Evolutionary conservation across 2,888 invertebrate species (phyloP), one percentile per base, ranked within the genome.

Genomic region (Sepioteuthis lessoniana): DNA sequence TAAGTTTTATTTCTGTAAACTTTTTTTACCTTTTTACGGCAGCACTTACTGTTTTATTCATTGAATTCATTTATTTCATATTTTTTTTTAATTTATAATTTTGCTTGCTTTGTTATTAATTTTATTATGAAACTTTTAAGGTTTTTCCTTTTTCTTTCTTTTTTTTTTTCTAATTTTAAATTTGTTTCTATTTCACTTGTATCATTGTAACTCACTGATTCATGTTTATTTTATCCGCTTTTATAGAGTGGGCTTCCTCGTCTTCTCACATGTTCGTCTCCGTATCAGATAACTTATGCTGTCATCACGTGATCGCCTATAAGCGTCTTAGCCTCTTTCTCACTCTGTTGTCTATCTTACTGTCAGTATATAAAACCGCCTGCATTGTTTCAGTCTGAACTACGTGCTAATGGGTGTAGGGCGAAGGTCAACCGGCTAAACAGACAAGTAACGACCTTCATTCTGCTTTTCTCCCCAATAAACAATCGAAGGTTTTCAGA

Each of bases 401-500:
- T 76, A 76, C 76, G 76, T 76, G 76, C 76, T 76, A 76, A 76
- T 76, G 76, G 76, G 76, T 35, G 76, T n/a, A 76, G 76, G 76
- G 10, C 76, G 76, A 76, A 76, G 76, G n/a, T 76, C 76, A 76
- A n/a, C n/a, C 76, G 76, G 4, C 76, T 76, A 76, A 76, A 76
- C 76, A 16, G n/a, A 76, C 76, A 76, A n/a, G 76, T 76, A 76
- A 76, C 76, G 76, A 76, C n/a, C 76, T 76, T 76, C 76, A n/a
- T 76, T 76, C 76, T 76, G 76, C n/a, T 76, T 76, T 76, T 35
- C n/a, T 76, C 76, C 19, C 76, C 19, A 35, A 76, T 76, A 76
- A 76, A 76, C 76, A 76, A 76, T 35, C 76, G 76, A 76, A 76
- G n/a, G 16, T 76, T 76, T 76, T 35, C 76, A 76, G 76, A 76